These are phyloP conservation scores for Uromys caudimaculatus DNA, from an alignment of 2,797 vertebrate genomes.

Conservation along the genomic window DNA sequence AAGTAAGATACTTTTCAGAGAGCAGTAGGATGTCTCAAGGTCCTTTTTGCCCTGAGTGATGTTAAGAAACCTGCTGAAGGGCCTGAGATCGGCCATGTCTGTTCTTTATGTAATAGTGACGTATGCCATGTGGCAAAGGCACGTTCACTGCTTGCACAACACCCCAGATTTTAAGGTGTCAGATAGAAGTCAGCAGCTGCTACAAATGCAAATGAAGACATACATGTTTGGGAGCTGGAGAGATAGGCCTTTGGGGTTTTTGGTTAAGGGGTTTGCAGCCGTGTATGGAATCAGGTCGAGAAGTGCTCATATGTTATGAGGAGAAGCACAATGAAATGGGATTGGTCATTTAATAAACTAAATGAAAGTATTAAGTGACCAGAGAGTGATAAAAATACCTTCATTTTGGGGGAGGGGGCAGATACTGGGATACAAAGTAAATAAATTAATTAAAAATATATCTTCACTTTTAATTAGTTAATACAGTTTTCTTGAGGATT, in stretches of 20 bases:
- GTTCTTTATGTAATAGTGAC: not conserved
- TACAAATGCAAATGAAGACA: not conserved
- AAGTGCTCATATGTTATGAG: slow-evolving; percentile 5
- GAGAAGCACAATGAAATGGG: not conserved
- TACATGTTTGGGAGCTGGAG: not conserved
- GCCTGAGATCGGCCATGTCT: not conserved
- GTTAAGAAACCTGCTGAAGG: slow-evolving; percentile 26
- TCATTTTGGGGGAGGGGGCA: too few relatives aligned
- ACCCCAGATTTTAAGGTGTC: not conserved
- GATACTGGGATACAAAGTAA: too few relatives aligned
- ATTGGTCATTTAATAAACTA: not conserved
- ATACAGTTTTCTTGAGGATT: not conserved
- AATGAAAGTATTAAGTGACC: not conserved
- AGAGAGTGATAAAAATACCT: not conserved
- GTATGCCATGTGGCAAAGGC: not conserved
- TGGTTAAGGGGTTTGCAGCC: not conserved
- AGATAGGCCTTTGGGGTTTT: not conserved
- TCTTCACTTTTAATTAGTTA: slow-evolving; percentile 1
- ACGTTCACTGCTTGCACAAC: slow-evolving; percentile 17
- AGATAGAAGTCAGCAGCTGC: not conserved
- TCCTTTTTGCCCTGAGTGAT: slow-evolving; percentile 37
- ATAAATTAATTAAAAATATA: not conserved
- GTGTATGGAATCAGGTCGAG: not conserved
- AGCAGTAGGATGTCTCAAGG: not conserved
- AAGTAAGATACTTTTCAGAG: not conserved